Percentiles rank a stretch among this genome's conserved stretches.
phyloP scores from a whole-genome alignment of 2,888 invertebrate genomes.

The Branchipolynoe longqiensis region DNA sequence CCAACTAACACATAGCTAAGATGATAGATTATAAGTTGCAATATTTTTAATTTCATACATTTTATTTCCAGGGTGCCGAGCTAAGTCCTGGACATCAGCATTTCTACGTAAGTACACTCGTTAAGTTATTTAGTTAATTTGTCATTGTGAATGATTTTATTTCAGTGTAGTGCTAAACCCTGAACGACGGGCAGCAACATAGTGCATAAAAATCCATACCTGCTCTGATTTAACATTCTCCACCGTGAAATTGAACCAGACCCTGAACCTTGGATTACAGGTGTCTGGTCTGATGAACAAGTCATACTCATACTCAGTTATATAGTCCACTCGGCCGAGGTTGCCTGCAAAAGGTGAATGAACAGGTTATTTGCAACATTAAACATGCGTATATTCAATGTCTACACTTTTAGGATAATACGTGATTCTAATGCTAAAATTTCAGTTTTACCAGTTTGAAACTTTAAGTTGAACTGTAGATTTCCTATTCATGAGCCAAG shows the following conservation, averaged over 20 bases:
- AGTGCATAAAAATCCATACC: conserved; percentile 84
- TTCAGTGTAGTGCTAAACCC: too few relatives aligned
- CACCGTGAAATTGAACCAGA: conserved; percentile 99
- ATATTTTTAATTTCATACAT: too few relatives aligned
- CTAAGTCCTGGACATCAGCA: conserved; percentile 4
- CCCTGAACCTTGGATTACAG: conserved; percentile 93
- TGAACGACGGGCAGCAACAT: too few relatives aligned
- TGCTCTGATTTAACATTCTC: conserved; percentile 97
- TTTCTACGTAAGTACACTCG: conserved; percentile 18
- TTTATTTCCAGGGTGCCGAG: conserved; percentile 22
- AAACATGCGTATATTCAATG: neutral
- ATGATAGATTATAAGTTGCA: too few relatives aligned
- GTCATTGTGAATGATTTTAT: too few relatives aligned
- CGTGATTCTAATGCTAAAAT: neutral
- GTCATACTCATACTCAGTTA: conserved; percentile 97
- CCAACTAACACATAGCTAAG: too few relatives aligned
- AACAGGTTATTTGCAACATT: too few relatives aligned
- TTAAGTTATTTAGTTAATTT: too few relatives aligned
- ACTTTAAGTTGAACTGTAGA: too few relatives aligned
- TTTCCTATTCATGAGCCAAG: too few relatives aligned
- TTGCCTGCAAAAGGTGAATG: conserved; percentile 84
- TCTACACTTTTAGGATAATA: neutral
- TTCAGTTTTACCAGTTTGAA: too few relatives aligned
- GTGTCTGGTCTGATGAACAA: conserved; percentile 97
- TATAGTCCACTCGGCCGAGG: conserved; percentile 95